Evolutionary conservation across 2,888 invertebrate species (phyloP).

Genomic region (Scelioninae gen. 1): DNA sequence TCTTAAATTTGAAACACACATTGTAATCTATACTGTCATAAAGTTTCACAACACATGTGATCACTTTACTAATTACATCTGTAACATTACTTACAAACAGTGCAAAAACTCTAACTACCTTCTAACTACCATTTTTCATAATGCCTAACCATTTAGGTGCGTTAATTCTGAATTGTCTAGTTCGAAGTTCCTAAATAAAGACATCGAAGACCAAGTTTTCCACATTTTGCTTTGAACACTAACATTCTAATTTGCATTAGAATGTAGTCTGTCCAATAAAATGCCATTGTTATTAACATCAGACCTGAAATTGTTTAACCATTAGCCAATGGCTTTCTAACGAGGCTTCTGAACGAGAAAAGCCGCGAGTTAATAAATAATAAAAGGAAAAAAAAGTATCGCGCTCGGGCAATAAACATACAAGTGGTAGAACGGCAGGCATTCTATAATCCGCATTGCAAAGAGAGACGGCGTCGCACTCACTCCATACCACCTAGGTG

Average conservation of each 20-base stretch:
- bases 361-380: slow-evolving; percentile 20
- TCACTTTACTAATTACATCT: too few species aligned
- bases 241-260: neutral
- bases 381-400: slow-evolving; percentile 32
- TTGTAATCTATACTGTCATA: too few species aligned
- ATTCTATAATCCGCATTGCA: slow-evolving; percentile 64
- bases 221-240: neutral
- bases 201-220: neutral
- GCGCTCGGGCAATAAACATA: slow-evolving; percentile 34
- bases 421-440: slow-evolving; percentile 54
- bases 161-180: too few species aligned
- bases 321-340: slow-evolving; percentile 5
- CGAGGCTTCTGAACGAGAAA: slow-evolving; percentile 24
- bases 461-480: slow-evolving; percentile 63
- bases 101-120: too few species aligned
- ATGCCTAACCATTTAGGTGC: too few species aligned
- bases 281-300: neutral
- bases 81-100: too few species aligned
- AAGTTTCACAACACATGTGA: too few species aligned
- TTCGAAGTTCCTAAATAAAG: too few species aligned
- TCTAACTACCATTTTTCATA: too few species aligned
- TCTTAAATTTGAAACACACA: too few species aligned
- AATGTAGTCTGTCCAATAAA: neutral
- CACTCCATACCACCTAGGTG: slow-evolving; percentile 63
- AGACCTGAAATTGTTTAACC: neutral